Evolutionary conservation across 2,113 vertebrate species (phyloP).

Genomic region (Uria lomvia): DNA sequence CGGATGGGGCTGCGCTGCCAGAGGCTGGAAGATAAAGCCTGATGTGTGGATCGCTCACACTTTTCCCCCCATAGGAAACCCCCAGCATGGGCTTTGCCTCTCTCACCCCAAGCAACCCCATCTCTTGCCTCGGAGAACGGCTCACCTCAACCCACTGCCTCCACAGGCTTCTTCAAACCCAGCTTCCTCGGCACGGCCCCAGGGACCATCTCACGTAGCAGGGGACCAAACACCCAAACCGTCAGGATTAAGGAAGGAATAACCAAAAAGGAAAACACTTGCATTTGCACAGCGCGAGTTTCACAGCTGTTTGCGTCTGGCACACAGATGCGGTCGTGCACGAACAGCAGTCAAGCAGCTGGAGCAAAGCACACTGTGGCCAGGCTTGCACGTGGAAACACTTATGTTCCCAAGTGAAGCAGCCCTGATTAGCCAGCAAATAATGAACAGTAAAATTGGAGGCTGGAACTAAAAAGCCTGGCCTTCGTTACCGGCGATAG

Average conservation of each 20-base stretch:
- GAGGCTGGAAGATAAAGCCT: background rate
- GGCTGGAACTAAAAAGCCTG: background rate
- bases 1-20: background rate
- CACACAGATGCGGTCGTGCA: rapidly evolving
- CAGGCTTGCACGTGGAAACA: background rate
- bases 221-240: background rate
- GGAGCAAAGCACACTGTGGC: background rate
- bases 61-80: background rate
- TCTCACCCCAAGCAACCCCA: background rate
- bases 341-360: background rate
- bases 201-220: rapidly evolving
- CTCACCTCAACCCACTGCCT: background rate
- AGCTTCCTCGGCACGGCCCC: background rate
- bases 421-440: background rate
- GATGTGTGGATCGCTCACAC: background rate
- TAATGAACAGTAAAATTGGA: background rate
- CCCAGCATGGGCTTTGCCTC: background rate
- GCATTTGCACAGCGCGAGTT: background rate
- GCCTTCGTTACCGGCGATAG: background rate
- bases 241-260: background rate
- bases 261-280: background rate
- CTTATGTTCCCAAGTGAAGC: background rate
- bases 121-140: background rate
- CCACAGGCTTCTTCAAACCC: background rate
- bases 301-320: background rate